Conservation (phyloP, 2,888 invertebrate species). For the Gymnosoma rotundatum region DNA sequence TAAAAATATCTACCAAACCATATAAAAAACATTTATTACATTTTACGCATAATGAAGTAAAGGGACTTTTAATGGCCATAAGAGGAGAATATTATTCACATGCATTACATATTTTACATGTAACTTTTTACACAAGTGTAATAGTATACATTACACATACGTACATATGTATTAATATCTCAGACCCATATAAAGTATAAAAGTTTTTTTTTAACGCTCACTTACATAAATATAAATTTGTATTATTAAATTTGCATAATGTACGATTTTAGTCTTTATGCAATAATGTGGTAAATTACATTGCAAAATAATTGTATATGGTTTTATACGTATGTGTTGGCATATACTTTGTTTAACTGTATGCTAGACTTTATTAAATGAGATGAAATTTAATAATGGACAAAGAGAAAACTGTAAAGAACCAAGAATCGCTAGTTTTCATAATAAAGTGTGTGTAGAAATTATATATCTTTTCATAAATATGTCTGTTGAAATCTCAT, state of each 20-base stretch:
- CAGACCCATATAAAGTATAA: not conserved
- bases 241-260: slow-evolving; percentile 70
- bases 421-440: too few relatives aligned
- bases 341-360: not conserved
- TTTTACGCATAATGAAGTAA: slow-evolving; percentile 68
- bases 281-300: slow-evolving; percentile 57
- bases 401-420: too few relatives aligned
- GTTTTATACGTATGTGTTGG: not conserved
- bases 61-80: slow-evolving; percentile 64
- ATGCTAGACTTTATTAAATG: not conserved
- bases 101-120: not conserved
- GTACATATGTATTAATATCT: not conserved
- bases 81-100: slow-evolving; percentile 44
- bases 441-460: too few relatives aligned
- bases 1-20: not conserved
- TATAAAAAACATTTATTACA: slow-evolving; percentile 60
- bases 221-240: slow-evolving; percentile 11
- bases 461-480: too few relatives aligned
- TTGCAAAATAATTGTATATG: slow-evolving; percentile 51
- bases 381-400: too few relatives aligned
- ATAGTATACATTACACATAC: not conserved
- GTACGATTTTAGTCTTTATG: slow-evolving; percentile 62
- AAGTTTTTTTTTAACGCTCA: slow-evolving; percentile 3
- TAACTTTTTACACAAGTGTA: slow-evolving; percentile 5
- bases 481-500: too few relatives aligned